These are phyloP conservation scores for Lutjanus campechanus DNA, from an alignment of 2,797 vertebrate genomes.

Conservation along the genomic window DNA sequence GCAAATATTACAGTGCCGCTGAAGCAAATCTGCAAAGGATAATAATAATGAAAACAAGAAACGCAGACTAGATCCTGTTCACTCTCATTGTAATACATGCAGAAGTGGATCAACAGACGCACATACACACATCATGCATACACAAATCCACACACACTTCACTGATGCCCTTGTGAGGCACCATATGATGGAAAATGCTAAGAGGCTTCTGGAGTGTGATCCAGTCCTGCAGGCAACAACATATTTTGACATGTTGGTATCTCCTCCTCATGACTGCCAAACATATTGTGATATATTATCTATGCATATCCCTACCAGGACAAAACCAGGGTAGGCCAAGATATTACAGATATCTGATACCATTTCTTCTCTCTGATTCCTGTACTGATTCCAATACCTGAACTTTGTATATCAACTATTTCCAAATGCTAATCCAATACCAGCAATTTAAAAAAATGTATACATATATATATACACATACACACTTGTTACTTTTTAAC, in stretches of 20 bases:
- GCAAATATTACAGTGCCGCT: slow-evolving; percentile 36
- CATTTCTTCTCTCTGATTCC: too few species aligned
- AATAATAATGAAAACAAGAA: slow-evolving; percentile 15
- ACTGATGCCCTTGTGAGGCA: slow-evolving; percentile 55
- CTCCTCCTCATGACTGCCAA: slow-evolving; percentile 32
- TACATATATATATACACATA: too few species aligned
- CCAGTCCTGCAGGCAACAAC: slow-evolving; percentile 56
- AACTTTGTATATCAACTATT: too few species aligned
- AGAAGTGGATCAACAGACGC: slow-evolving; percentile 6
- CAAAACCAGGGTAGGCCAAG: neutral
- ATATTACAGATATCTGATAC: too few species aligned
- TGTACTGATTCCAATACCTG: too few species aligned
- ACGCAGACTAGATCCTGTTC: slow-evolving; percentile 13
- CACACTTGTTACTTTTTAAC: too few species aligned
- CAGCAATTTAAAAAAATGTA: too few species aligned
- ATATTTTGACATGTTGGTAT: slow-evolving; percentile 50
- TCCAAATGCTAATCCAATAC: too few species aligned
- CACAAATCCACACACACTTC: slow-evolving; percentile 7
- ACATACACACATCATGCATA: neutral
- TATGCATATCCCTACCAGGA: slow-evolving; percentile 13
- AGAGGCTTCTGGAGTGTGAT: slow-evolving; percentile 65
- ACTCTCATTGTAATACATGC: slow-evolving; percentile 17
- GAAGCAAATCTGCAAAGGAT: slow-evolving; percentile 23
- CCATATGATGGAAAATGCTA: slow-evolving; percentile 79
- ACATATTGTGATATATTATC: slow-evolving; percentile 43